Percentiles rank a stretch among this genome's conserved stretches.
These are phyloP conservation scores for Eilema depressum DNA, from an alignment of 2,888 invertebrate genomes.

Conservation along the genomic window DNA sequence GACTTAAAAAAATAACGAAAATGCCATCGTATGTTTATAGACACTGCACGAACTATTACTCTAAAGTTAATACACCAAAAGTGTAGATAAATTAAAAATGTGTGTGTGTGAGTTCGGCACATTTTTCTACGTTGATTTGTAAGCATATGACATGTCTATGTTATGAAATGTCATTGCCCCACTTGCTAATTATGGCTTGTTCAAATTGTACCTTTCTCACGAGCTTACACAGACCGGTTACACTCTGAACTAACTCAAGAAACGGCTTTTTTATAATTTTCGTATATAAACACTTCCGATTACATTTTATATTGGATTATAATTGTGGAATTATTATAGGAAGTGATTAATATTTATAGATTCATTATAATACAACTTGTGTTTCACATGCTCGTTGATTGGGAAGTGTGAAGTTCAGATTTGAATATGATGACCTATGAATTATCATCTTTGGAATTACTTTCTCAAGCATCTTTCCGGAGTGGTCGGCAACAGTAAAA, in stretches of 20 bases:
- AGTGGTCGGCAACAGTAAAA: too few relatives aligned
- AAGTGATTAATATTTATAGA: slow-evolving; percentile 47
- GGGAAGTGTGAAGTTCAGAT: slow-evolving; percentile 3
- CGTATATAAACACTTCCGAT: slow-evolving; percentile 42
- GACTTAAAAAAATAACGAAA: too few relatives aligned
- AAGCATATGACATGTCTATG: too few relatives aligned
- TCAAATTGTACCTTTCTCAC: slow-evolving; percentile 86
- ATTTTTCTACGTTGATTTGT: too few relatives aligned
- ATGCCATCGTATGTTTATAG: too few relatives aligned
- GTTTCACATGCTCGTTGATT: slow-evolving; percentile 28
- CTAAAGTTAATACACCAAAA: too few relatives aligned
- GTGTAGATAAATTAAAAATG: too few relatives aligned
- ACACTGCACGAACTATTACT: too few relatives aligned
- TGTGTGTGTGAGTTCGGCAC: too few relatives aligned
- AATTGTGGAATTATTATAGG: slow-evolving; percentile 51
- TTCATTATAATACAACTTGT: slow-evolving; percentile 23
- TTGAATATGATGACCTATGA: not conserved
- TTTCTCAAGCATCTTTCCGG: not conserved
- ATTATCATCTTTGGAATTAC: not conserved
- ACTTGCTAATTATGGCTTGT: slow-evolving; percentile 86
- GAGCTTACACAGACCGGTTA: slow-evolving; percentile 63
- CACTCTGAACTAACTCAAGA: slow-evolving; percentile 43
- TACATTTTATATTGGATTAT: slow-evolving; percentile 49
- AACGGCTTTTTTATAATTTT: slow-evolving; percentile 41
- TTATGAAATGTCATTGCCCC: too few relatives aligned